A percentile compares a stretch with the other conserved stretches of the same genome.
These are phyloP conservation scores for Brotula barbata DNA, from an alignment of 2,797 vertebrate genomes.

Conservation along the genomic window DNA sequence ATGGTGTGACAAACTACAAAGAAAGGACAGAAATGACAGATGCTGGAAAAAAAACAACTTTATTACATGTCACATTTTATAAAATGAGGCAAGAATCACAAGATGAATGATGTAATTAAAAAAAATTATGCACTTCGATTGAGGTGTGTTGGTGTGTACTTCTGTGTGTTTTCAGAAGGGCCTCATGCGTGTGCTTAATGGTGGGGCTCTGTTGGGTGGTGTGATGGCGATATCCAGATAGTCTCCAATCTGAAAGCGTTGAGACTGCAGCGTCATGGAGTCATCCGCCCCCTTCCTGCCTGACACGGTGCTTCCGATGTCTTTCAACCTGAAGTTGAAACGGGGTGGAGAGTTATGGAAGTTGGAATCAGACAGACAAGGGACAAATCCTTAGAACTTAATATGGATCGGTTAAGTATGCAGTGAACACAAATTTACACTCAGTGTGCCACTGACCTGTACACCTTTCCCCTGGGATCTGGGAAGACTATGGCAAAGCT, in stretches of 20 bases:
- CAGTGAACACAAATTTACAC: too few species aligned
- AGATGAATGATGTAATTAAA: constrained; percentile 10
- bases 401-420: too few species aligned
- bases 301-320: constrained; percentile 94
- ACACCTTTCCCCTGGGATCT: constrained; percentile 90
- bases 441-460: constrained; percentile 80
- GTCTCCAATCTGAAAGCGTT: constrained; percentile 98
- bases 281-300: constrained; percentile 95
- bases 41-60: constrained; percentile 49
- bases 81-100: constrained; percentile 55
- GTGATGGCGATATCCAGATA: constrained; percentile 98
- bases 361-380: too few species aligned
- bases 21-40: background rate
- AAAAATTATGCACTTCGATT: background rate
- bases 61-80: constrained; percentile 59
- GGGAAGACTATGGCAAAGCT: constrained; percentile 96
- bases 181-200: constrained; percentile 88
- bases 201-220: constrained; percentile 91
- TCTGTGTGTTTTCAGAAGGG: constrained; percentile 81
- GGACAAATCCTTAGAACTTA: too few species aligned
- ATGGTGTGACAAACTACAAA: constrained; percentile 4
- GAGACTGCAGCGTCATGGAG: constrained; percentile 96
- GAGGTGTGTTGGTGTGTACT: constrained; percentile 1
- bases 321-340: constrained; percentile 85
- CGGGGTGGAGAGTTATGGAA: too few species aligned